Evolutionary conservation across 2,888 invertebrate genomes (phyloP), one percentile per base, ranked within the genome.

Genomic region (Ptychoptera albimana): DNA sequence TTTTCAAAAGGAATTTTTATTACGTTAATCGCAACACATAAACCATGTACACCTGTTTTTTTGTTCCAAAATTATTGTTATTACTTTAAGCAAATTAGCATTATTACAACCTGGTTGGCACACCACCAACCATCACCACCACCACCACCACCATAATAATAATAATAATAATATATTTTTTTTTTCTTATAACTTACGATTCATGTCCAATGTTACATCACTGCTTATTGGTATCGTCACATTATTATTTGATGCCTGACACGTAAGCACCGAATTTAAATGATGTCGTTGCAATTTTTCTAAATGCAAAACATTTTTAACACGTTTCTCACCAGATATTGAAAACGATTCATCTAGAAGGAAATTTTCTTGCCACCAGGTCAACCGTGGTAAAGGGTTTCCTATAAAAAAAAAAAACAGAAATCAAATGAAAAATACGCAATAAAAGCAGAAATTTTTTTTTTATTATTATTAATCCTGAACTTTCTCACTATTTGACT

Each of bases 301-400:
- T 53, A 77, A 59, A 51, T 68, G 66, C 45, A 77, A 63, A 45
- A 74, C 67, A 57, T 77, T 77, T 15, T 71, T 67, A 16, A 76
- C 74, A 46, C 69, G 63, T 37, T 70, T 66, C 44, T 71, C 70
- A 2, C 68, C 66, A 29, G 72, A 59, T 35, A 68, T 63, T 52
- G 73, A 74, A 60, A 64, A 74, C 42, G 69, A 67, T 52, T 75
- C 74, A 57, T 77, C 77, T 48, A 77, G 59, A 15, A 77, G 65
- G 10, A 73, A 71, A 52, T 74, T 74, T 55, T 77, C 77, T 50
- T 73, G 71, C 77, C 77, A 77, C 77, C 77, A 78, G 8, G 75
- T 75, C 44, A 78, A 75, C 38, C 70, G 66, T 1, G 77, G 77
- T 16, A 70, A 64, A 4, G 78, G 78, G 45, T 74, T 71, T 50